Evolutionary conservation across 1,140 invertebrate genomes (phyloP).

Genomic region (Hyles euphorbiae): DNA sequence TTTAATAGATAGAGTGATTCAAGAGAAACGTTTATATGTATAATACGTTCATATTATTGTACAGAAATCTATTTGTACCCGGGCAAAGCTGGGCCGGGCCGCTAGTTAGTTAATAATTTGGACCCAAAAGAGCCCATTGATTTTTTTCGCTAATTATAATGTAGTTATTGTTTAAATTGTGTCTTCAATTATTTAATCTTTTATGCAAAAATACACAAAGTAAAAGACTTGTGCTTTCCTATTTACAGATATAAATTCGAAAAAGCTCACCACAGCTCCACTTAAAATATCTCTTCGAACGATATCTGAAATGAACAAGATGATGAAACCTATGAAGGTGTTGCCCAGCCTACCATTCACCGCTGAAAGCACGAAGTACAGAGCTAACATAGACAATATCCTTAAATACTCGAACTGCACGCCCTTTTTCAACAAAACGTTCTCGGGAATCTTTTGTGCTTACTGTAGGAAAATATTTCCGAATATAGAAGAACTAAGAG

Average conservation of each 20-base stretch:
- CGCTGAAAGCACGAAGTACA: constrained; percentile 47
- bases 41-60: no score
- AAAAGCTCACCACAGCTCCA: constrained; percentile 1
- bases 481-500: constrained; percentile 30
- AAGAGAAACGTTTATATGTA: no score
- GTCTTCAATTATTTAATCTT: no score
- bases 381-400: constrained; percentile 47
- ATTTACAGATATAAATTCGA: constrained; percentile 2
- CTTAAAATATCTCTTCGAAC: constrained; percentile 32
- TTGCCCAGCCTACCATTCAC: constrained; percentile 16
- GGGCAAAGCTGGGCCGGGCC: no score
- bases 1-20: no score
- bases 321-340: constrained; percentile 14
- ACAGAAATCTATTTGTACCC: no score
- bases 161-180: no score
- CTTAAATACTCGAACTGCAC: constrained; percentile 61
- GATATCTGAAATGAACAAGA: constrained; percentile 26
- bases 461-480: constrained; percentile 47
- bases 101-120: no score
- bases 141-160: no score
- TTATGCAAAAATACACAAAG: no score
- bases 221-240: background rate
- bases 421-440: constrained; percentile 53
- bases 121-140: no score
- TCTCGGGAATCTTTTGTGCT: constrained; percentile 50